Evolutionary conservation across 2,888 invertebrate genomes (phyloP), one percentile per base, ranked within the genome.

Genomic region (Lydus trimaculatus): DNA sequence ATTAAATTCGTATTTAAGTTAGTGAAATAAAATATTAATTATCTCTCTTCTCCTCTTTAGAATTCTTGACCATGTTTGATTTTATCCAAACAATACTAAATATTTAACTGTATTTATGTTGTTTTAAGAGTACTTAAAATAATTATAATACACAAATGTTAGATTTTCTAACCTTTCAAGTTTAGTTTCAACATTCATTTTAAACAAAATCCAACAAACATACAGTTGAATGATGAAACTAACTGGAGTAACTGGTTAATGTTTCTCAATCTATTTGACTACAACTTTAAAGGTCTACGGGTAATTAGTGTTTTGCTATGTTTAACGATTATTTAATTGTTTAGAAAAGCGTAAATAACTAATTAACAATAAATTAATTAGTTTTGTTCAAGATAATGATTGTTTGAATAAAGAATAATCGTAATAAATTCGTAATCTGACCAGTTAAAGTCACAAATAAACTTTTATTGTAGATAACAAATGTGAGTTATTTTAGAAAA

Each of bases 381-480:
- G 20, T 43, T 43, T 1, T 17, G 11, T 43, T 43, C 6, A 17
- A 17, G 59, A 61, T 63, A 61, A 66, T 69, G 56, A 31, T 59
- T 59, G 58, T 64, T 48, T 52, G 59, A n/a, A n/a, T 6, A 31
- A 31, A 31, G 1, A 70, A 58, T 64, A 70, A 67, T 70, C 58
- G 52, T 69, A 73, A 76, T 75, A 75, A 75, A 73, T 75, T 75
- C 68, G 70, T 72, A 71, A 73, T 64, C 70, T 68, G 64, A 66
- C 72, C 67, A 69, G 73, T 73, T 73, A 72, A 73, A 71, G 63
- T 71, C 70, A 62, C 67, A 74, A 74, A 72, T 73, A 72, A 74
- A 74, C 71, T 73, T 70, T 73, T 74, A 71, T 70, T 71, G 68
- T 72, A 68, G 75, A 75, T 76, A 78, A 76, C 76, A 76, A 76